phyloP scores from a whole-genome alignment of 1,140 invertebrate species.

The Zaprionus lachaisei region DNA sequence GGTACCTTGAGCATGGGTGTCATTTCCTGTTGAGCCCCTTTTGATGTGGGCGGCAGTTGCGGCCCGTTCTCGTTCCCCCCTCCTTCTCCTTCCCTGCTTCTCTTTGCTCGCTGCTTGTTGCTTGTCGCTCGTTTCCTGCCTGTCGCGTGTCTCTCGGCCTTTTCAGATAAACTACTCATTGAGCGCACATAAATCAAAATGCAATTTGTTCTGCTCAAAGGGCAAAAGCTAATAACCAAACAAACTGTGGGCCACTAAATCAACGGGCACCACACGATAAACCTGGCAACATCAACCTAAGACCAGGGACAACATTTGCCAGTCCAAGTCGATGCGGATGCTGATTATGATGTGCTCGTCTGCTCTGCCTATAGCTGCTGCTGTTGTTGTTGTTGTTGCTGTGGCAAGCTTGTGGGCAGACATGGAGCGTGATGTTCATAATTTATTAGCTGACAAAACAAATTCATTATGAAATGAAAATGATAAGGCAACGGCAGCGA shows the following conservation, averaged over 20 bases:
- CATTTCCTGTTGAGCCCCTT: slow-evolving; percentile 47
- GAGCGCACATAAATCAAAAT: slow-evolving; percentile 76
- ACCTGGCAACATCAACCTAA: slow-evolving; percentile 31
- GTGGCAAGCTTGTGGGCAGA: slow-evolving; percentile 31
- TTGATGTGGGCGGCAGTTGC: slow-evolving; percentile 66
- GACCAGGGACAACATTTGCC: slow-evolving; percentile 55
- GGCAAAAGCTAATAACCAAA: slow-evolving; percentile 82
- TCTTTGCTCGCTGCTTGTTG: slow-evolving; percentile 13
- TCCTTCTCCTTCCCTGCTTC: neutral
- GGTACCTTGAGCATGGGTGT: slow-evolving; percentile 42
- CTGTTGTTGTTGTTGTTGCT: slow-evolving; percentile 14
- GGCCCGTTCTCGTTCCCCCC: neutral
- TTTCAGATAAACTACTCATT: slow-evolving; percentile 69
- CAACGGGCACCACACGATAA: slow-evolving; percentile 72
- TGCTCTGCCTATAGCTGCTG: slow-evolving; percentile 24
- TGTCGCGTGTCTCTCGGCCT: slow-evolving; percentile 37
- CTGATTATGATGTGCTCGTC: slow-evolving; percentile 70
- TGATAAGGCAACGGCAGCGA: slow-evolving; percentile 62
- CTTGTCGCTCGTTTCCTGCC: slow-evolving; percentile 63
- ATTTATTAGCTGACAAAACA: slow-evolving; percentile 83
- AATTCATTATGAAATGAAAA: slow-evolving; percentile 82
- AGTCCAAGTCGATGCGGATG: slow-evolving; percentile 47
- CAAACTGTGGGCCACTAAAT: slow-evolving; percentile 81
- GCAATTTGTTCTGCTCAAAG: slow-evolving; percentile 79
- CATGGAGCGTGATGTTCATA: slow-evolving; percentile 72